These are phyloP conservation scores for Drosophila grimshawi DNA, from an alignment of 1,140 invertebrate genomes.

Conservation along the genomic window DNA sequence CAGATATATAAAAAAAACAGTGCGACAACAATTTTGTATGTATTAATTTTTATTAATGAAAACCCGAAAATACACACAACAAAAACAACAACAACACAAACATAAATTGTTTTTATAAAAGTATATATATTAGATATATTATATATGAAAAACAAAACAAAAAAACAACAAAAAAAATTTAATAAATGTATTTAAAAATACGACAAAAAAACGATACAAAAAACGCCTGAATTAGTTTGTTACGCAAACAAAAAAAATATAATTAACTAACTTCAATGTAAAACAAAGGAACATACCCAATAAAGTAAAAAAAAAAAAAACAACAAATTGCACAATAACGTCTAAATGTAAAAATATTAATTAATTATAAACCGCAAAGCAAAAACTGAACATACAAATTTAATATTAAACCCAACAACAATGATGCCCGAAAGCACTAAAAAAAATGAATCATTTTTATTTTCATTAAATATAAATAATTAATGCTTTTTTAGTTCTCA, in stretches of 20 bases:
- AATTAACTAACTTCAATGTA: constrained; percentile 55
- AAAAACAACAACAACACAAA: constrained; percentile 55
- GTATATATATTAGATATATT: constrained; percentile 63
- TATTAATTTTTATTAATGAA: constrained; percentile 77
- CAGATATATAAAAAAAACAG: constrained; percentile 59
- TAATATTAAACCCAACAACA: constrained; percentile 51
- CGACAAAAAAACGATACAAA: constrained; percentile 60
- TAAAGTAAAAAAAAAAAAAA: constrained; percentile 23
- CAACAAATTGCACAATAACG: constrained; percentile 79
- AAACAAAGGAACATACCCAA: constrained; percentile 39
- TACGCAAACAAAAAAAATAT: constrained; percentile 63
- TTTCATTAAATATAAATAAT: constrained; percentile 83
- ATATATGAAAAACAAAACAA: constrained; percentile 21
- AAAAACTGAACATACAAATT: constrained; percentile 56
- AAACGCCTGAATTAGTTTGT: constrained; percentile 81
- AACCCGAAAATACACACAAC: constrained; percentile 35
- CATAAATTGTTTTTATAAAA: constrained; percentile 80
- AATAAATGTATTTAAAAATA: constrained; percentile 62
- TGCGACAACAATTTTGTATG: constrained; percentile 74
- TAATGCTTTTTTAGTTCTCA: constrained; percentile 82
- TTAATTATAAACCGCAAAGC: constrained; percentile 60
- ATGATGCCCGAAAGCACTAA: constrained; percentile 55
- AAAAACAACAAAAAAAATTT: constrained; percentile 31
- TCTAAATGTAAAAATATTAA: constrained; percentile 80
- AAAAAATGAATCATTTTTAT: constrained; percentile 68